These are phyloP conservation scores for Acronicta alni DNA, from an alignment of 2,888 invertebrate species.

Conservation along the genomic window DNA sequence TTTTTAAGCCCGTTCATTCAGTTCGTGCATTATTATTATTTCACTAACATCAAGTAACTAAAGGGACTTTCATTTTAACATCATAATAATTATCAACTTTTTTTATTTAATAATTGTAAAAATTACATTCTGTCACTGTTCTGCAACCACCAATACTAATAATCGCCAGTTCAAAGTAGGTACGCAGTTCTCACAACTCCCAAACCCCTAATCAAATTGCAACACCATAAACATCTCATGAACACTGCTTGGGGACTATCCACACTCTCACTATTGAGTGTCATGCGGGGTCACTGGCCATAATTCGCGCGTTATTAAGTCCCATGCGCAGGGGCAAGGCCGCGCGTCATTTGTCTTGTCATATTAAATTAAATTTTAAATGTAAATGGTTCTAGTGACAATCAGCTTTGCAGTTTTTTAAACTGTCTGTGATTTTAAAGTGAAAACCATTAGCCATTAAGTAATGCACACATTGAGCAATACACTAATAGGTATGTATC, in stretches of 20 bases:
- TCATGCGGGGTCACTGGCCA: slow-evolving; percentile 6
- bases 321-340: slow-evolving; percentile 4
- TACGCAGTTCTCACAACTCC: slow-evolving; percentile 13
- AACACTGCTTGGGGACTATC: slow-evolving; percentile 1
- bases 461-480: too few relatives aligned
- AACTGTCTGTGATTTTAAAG: too few relatives aligned
- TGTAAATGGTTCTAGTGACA: slow-evolving; percentile 17
- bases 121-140: too few relatives aligned
- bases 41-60: too few relatives aligned
- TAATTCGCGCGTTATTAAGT: slow-evolving; percentile 10
- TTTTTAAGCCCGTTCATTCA: too few relatives aligned
- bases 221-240: slow-evolving; percentile 28
- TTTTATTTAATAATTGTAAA: too few relatives aligned
- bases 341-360: slow-evolving; percentile 35
- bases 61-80: too few relatives aligned
- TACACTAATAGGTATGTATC: too few relatives aligned
- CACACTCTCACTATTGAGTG: neutral
- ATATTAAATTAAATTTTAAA: slow-evolving; percentile 35
- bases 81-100: too few relatives aligned
- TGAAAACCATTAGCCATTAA: too few relatives aligned
- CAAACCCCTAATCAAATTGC: slow-evolving; percentile 15
- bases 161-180: slow-evolving; percentile 4
- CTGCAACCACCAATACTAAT: neutral
- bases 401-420: neutral
- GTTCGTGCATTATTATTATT: too few relatives aligned